Evolutionary conservation across 2,797 vertebrate genomes (phyloP).

Genomic region (Catharus ustulatus): DNA sequence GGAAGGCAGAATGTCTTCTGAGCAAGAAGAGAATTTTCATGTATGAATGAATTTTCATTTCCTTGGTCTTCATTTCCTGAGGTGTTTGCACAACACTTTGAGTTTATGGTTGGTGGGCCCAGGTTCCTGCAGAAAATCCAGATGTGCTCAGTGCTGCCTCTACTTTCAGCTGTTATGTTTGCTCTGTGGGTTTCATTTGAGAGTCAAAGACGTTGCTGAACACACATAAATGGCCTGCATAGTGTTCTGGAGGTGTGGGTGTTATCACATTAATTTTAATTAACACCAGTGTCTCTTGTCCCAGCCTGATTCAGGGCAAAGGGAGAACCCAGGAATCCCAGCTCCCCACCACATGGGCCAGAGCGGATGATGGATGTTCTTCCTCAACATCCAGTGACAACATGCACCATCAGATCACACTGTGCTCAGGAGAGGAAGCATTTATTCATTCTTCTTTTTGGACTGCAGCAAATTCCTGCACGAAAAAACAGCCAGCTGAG

Average conservation of each 20-base stretch:
- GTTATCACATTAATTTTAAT: not conserved
- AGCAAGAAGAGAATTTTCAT: not conserved
- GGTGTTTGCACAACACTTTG: accelerated
- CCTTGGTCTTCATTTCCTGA: not conserved
- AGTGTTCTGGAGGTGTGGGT: not conserved
- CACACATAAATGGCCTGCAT: not conserved
- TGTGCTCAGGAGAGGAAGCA: not conserved
- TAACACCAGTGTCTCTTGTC: not conserved
- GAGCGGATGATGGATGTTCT: not conserved
- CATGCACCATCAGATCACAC: not conserved
- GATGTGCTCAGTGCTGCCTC: not conserved
- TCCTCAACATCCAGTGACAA: not conserved
- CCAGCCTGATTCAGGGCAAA: not conserved
- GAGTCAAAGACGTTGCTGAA: not conserved
- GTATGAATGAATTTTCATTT: not conserved
- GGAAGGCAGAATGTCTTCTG: not conserved
- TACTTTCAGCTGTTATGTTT: not conserved
- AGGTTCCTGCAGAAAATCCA: not conserved
- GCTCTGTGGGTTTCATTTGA: not conserved
- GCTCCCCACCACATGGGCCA: not conserved
- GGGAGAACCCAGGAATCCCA: not conserved
- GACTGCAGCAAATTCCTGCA: not conserved
- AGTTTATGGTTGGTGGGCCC: not conserved
- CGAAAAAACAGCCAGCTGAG: not conserved
- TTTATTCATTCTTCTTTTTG: conserved; percentile 29